Base-by-base conservation (phyloP, 1,140 invertebrate species). In the Heliconius himera region DNA sequence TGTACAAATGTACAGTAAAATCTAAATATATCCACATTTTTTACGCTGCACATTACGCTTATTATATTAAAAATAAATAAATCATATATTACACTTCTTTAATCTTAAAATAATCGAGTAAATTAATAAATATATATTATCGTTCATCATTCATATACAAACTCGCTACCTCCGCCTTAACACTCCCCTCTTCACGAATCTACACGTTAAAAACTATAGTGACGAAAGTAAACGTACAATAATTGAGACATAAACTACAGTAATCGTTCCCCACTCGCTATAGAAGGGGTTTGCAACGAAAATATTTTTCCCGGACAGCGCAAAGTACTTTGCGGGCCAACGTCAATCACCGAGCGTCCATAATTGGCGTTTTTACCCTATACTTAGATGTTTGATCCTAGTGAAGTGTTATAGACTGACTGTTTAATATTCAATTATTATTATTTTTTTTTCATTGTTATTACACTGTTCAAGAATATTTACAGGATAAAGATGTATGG, bases 301-400 rank as follows among this genome's bases (percentile, higher is more conserved):
- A 78, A 81, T 73, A 81, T 81, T 81, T 78, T 81, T 78, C 80
- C 41, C 76, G 80, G 76, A 77, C 76, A 81, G 71, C 80, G 74
- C 70, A 78, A 77, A 81, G 76, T 76, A 81, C 76, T 81, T 78
- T 78, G 80, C 80, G 79, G 74, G 74, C 49, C 73, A 54, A 77
- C 80, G 80, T 81, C 80, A 81, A 78, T 81, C 80, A 81, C 79
- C 74, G 70, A 22, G 49, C 70, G 73, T 74, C 54, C 72, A 73
- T 81, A 81, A 81, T 81, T 81, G 80, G 80, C 73, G 80, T 75
- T 78, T 80, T 81, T 81, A 81, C 79, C 79, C 79, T 81, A 71
- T 8, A 71, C 66, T 51, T 72, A 72, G 70, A 72, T 16, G 33
- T 38, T 72, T 72, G 33, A 20, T 18, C 16, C 18, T 22, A 72